Evolutionary conservation across 2,113 vertebrate species (phyloP).

Genomic region (Elgaria multicarinata): DNA sequence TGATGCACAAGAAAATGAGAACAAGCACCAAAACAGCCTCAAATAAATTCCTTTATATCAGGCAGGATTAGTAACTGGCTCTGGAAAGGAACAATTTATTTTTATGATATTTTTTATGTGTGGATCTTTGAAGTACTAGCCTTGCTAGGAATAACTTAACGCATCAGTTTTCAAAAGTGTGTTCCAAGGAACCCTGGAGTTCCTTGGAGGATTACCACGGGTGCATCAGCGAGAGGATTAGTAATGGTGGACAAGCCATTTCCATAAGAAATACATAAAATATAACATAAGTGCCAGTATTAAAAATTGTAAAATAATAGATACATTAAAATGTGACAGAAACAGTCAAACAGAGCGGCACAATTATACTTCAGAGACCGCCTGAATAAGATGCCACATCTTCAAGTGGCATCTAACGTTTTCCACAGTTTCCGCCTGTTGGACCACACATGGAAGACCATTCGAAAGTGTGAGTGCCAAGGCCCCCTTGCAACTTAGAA

Average conservation of each 20-base stretch:
- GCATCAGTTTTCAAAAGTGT: neutral
- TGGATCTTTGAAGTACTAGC: neutral
- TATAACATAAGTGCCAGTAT: too few species aligned
- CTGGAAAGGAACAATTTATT: constrained; percentile 16
- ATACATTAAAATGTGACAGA: too few species aligned
- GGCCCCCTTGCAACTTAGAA: too few species aligned
- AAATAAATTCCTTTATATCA: neutral
- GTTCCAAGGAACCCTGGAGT: neutral
- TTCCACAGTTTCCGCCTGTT: too few species aligned
- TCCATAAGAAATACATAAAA: too few species aligned
- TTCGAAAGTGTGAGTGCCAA: too few species aligned
- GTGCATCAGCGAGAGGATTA: neutral
- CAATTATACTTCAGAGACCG: too few species aligned
- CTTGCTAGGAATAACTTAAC: neutral
- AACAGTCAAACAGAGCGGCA: too few species aligned
- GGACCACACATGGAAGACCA: too few species aligned
- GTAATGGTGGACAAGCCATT: neutral
- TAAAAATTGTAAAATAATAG: too few species aligned
- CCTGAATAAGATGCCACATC: too few species aligned
- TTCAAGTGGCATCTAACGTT: too few species aligned
- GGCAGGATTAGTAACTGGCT: neutral
- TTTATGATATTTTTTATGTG: neutral
- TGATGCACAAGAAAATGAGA: constrained; percentile 13
- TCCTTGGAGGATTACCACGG: neutral
- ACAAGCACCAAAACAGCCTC: neutral